A percentile compares a stretch with the other conserved stretches of the same genome.
Conservation (phyloP, 1,140 invertebrate species). For the Drosophila sproati region DNA sequence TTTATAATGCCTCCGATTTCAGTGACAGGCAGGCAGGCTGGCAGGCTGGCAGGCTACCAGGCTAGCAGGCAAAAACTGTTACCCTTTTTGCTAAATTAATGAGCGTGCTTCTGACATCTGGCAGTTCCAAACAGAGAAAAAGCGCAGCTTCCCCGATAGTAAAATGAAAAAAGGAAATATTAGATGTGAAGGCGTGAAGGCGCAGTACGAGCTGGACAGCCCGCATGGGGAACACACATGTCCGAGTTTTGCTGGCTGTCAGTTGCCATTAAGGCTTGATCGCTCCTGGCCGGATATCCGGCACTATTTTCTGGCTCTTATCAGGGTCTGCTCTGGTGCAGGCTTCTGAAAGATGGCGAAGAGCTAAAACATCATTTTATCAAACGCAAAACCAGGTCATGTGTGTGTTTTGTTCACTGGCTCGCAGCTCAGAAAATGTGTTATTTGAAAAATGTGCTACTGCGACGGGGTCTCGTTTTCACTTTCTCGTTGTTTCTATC, state of each 20-base stretch:
- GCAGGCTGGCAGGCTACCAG: constrained; percentile 5
- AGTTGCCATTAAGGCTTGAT: constrained; percentile 38
- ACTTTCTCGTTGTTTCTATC: constrained; percentile 8
- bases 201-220: background rate
- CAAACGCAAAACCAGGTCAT: constrained; percentile 67
- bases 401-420: constrained; percentile 51
- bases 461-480: constrained; percentile 6
- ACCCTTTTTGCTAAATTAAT: constrained; percentile 65
- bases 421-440: constrained; percentile 25
- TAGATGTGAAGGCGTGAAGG: background rate
- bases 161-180: constrained; percentile 8
- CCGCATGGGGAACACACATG: constrained; percentile 22
- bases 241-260: constrained; percentile 38
- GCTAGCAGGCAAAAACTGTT: constrained; percentile 32
- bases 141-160: constrained; percentile 20
- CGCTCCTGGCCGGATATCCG: constrained; percentile 49
- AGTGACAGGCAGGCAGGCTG: constrained; percentile 12
- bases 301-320: constrained; percentile 49
- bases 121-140: background rate
- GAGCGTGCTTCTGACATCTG: constrained; percentile 51
- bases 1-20: constrained; percentile 47
- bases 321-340: constrained; percentile 17
- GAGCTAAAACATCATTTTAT: constrained; percentile 62
- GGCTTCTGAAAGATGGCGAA: constrained; percentile 3
- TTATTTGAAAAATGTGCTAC: constrained; percentile 47